Percentiles rank a stretch among this genome's conserved stretches.
Conservation (phyloP, 2,797 vertebrate species). For the Caiman crocodilus region DNA sequence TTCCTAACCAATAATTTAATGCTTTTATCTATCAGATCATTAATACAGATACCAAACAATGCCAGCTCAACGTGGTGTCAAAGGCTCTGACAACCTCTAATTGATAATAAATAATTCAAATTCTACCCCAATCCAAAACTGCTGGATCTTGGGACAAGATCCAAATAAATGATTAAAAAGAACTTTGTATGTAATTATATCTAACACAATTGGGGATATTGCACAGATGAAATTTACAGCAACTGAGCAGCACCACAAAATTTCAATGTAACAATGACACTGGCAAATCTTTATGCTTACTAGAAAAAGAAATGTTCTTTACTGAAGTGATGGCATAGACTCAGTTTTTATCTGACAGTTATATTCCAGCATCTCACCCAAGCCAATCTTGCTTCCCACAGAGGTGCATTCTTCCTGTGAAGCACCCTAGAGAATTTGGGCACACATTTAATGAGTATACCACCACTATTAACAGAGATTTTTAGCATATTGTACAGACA, state of each 20-base stretch:
- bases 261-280: constrained; percentile 44
- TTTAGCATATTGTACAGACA: not conserved
- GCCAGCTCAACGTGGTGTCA: constrained; percentile 69
- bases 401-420: constrained; percentile 18
- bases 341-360: constrained; percentile 42
- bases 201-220: constrained; percentile 71
- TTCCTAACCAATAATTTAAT: constrained; percentile 77
- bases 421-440: not conserved
- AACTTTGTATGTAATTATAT: constrained; percentile 77
- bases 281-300: constrained; percentile 57
- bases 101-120: constrained; percentile 82
- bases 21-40: constrained; percentile 77
- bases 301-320: constrained; percentile 44
- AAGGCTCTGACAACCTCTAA: constrained; percentile 77
- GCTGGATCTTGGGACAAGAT: constrained; percentile 71
- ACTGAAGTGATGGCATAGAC: constrained; percentile 20
- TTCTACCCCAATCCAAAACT: constrained; percentile 72
- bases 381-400: constrained; percentile 12
- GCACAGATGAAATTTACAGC: constrained; percentile 71
- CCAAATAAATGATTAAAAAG: constrained; percentile 78
- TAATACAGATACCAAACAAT: constrained; percentile 79
- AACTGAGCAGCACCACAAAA: constrained; percentile 49
- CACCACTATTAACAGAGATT: not conserved
- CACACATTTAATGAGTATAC: not conserved
- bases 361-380: constrained; percentile 42